These are phyloP conservation scores for Pristis pectinata DNA, from an alignment of 2,797 vertebrate species.

Conservation along the genomic window DNA sequence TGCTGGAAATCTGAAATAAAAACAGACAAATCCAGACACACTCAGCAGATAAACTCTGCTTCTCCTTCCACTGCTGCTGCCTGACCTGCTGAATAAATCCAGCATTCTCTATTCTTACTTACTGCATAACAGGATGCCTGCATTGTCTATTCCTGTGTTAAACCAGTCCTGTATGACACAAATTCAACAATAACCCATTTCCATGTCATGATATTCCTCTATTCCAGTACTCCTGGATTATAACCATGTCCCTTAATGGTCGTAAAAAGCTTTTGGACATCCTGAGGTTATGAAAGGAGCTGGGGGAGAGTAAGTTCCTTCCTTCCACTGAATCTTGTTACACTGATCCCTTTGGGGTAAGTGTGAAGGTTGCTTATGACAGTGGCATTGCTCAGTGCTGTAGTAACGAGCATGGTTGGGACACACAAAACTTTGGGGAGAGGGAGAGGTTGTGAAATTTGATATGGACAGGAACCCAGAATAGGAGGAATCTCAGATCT, in stretches of 20 bases:
- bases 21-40: too few relatives aligned
- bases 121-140: too few relatives aligned
- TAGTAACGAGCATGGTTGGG: background rate
- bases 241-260: background rate
- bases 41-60: too few relatives aligned
- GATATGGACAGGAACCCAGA: background rate
- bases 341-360: background rate
- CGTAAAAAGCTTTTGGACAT: background rate
- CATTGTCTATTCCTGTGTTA: background rate
- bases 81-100: too few relatives aligned
- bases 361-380: background rate
- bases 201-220: too few relatives aligned
- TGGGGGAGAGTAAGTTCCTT: background rate
- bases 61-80: too few relatives aligned
- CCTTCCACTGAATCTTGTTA: background rate
- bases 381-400: background rate
- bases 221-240: too few relatives aligned
- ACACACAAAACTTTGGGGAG: too few relatives aligned
- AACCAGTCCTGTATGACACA: background rate
- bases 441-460: too few relatives aligned
- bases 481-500: background rate
- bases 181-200: background rate
- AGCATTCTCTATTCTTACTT: too few relatives aligned
- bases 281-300: too few relatives aligned
- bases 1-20: too few relatives aligned